Evolutionary conservation across 2,888 invertebrate genomes (phyloP).

Genomic region (Polydrusus cervinus): DNA sequence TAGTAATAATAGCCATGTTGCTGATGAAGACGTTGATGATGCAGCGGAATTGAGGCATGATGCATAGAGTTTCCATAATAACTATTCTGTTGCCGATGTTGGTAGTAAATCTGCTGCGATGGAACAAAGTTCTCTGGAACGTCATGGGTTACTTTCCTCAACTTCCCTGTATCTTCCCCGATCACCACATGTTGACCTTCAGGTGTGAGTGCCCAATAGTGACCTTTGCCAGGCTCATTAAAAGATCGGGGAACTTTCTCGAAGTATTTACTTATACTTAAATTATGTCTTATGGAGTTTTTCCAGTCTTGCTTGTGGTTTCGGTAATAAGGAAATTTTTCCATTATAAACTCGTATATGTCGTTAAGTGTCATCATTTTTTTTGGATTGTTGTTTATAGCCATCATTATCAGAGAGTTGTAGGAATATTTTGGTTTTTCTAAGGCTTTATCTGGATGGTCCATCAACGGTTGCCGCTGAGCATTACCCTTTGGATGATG

Average conservation of each 20-base stretch:
- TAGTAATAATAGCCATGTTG: background rate
- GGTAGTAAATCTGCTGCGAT: background rate
- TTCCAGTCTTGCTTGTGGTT: constrained; percentile 98
- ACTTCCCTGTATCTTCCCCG: constrained; percentile 96
- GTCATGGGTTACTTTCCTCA: constrained; percentile 83
- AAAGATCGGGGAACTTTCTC: constrained; percentile 98
- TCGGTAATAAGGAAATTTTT: constrained; percentile 97
- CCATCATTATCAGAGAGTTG: constrained; percentile 99
- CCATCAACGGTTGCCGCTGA: background rate
- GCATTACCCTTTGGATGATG: background rate
- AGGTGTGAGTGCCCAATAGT: constrained; percentile 99
- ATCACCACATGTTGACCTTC: constrained; percentile 98
- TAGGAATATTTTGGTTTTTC: constrained; percentile 98
- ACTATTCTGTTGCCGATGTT: background rate
- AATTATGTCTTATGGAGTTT: constrained; percentile 97
- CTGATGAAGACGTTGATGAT: background rate
- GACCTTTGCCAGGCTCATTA: constrained; percentile 96
- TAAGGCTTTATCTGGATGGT: constrained; percentile 59
- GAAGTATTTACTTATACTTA: constrained; percentile 98
- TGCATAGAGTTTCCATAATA: constrained; percentile 5
- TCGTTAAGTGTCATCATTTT: constrained; percentile 95
- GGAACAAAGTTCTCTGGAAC: background rate
- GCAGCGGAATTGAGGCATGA: background rate
- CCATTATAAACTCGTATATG: constrained; percentile 99
- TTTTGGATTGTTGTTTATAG: constrained; percentile 94